Conservation (phyloP, 2,797 vertebrate genomes). For the Notolabrus celidotus region DNA sequence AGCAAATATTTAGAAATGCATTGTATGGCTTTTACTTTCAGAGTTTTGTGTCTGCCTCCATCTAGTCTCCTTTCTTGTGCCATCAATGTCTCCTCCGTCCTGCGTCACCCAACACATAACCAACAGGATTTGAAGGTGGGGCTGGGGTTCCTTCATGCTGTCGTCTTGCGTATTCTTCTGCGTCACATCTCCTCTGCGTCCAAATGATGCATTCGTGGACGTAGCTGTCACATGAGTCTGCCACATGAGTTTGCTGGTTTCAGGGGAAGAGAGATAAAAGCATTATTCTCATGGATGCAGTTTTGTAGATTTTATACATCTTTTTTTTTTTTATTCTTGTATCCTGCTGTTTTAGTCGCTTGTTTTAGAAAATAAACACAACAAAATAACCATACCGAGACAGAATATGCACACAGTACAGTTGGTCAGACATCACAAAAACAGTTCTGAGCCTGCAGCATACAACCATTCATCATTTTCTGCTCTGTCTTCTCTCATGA, state of each 20-base stretch:
- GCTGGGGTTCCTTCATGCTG: conserved; percentile 56
- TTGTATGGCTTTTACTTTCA: conserved; percentile 7
- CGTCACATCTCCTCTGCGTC: conserved; percentile 57
- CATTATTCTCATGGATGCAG: neutral
- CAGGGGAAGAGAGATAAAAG: conserved; percentile 5
- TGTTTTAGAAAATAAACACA: neutral
- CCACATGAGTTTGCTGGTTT: conserved; percentile 27
- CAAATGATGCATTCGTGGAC: conserved; percentile 10
- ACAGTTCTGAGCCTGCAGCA: conserved; percentile 14
- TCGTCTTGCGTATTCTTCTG: conserved; percentile 58
- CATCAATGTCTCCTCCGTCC: conserved; percentile 27
- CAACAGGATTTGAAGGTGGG: conserved; percentile 56
- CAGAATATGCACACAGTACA: conserved; percentile 1
- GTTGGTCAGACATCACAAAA: conserved; percentile 18
- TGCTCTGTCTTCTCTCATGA: conserved; percentile 36
- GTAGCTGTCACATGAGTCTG: conserved; percentile 12
- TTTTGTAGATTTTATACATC: no score
- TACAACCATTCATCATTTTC: conserved; percentile 43
- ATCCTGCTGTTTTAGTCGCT: neutral
- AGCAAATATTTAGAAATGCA: conserved; percentile 9
- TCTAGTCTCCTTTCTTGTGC: conserved; percentile 11
- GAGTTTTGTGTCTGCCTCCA: conserved; percentile 23
- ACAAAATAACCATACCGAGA: neutral
- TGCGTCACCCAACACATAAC: conserved; percentile 53
- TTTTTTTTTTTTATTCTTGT: neutral